These are phyloP conservation scores for Buathra laborator DNA, from an alignment of 2,888 invertebrate species.

Conservation along the genomic window DNA sequence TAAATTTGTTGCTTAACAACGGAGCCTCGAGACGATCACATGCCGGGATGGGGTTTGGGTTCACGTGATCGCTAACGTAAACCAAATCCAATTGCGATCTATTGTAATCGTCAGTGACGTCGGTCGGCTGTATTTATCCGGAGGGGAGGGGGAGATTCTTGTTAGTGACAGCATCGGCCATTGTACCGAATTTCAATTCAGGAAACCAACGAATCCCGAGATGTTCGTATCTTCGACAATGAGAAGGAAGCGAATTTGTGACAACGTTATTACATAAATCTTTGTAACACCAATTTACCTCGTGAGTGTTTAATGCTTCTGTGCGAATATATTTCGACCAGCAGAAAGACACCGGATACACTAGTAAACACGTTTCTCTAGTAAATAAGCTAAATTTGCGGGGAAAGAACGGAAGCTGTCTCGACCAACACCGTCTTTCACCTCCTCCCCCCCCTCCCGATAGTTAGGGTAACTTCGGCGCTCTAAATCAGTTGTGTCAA, in stretches of 20 bases:
- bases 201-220: not conserved
- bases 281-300: not conserved
- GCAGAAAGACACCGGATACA: not conserved
- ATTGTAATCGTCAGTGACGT: conserved; percentile 20
- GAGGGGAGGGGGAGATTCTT: not conserved
- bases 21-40: not conserved
- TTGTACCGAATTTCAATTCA: not conserved
- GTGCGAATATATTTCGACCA: conserved; percentile 32
- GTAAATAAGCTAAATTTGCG: not conserved
- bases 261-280: conserved; percentile 1
- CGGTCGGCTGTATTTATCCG: not conserved
- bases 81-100: not conserved
- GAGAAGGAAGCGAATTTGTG: not conserved
- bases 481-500: not conserved
- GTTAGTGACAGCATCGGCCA: not conserved
- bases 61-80: not conserved
- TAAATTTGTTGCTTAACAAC: too few relatives aligned
- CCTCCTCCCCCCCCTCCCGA: not conserved
- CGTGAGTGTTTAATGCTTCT: conserved; percentile 13
- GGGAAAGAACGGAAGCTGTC: not conserved
- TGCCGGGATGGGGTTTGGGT: not conserved
- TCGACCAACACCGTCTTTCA: not conserved
- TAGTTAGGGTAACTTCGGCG: too few relatives aligned
- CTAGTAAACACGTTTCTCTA: not conserved
- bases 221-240: not conserved